Evolutionary conservation across 2,797 vertebrate species (phyloP).

Genomic region (Anabas testudineus): DNA sequence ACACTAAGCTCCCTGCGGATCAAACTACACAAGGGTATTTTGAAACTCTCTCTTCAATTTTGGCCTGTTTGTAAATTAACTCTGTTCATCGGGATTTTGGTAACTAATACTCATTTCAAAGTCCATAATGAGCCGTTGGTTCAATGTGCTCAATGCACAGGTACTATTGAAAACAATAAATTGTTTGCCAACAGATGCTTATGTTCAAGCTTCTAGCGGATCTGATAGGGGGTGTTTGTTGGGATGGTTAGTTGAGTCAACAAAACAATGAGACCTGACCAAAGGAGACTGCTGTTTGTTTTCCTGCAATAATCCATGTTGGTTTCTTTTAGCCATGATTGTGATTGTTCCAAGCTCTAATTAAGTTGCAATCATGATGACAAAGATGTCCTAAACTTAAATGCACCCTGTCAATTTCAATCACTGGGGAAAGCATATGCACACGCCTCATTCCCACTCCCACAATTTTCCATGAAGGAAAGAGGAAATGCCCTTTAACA

Average conservation of each 20-base stretch:
- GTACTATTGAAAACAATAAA: background rate
- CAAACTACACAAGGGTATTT: background rate
- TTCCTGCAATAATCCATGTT: background rate
- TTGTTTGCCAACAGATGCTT: background rate
- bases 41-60: conserved; percentile 1
- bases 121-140: conserved; percentile 1
- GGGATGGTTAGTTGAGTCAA: background rate
- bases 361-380: background rate
- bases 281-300: background rate
- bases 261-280: background rate
- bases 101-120: conserved; percentile 4
- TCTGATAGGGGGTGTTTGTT: background rate
- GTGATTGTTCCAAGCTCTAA: background rate
- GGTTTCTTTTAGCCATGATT: background rate
- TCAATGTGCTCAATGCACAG: conserved; percentile 19
- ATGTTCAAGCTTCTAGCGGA: background rate
- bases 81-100: conserved; percentile 6
- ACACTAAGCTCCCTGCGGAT: background rate
- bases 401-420: background rate
- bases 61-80: conserved; percentile 3
- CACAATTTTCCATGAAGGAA: too few species aligned
- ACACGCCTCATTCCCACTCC: too few species aligned
- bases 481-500: too few species aligned
- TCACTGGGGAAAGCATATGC: too few species aligned
- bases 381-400: background rate